These are phyloP conservation scores for Orientallactaga sibirica DNA, from an alignment of 2,797 vertebrate species.

Conservation along the genomic window DNA sequence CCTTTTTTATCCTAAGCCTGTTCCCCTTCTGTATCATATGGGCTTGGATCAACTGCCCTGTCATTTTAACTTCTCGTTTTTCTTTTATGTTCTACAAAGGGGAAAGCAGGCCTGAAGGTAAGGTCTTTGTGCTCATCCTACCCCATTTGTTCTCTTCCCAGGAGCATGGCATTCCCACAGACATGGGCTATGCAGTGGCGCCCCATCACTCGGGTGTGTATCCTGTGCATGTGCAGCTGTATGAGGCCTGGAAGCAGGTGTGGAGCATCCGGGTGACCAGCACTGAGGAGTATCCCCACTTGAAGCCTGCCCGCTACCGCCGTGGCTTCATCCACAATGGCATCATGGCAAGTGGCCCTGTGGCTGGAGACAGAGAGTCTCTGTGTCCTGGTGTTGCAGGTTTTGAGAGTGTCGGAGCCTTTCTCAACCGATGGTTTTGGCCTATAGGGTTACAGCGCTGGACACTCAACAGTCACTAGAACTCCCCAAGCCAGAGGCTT, in stretches of 20 bases:
- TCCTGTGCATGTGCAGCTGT: conserved; percentile 97
- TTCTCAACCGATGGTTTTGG: too few species aligned
- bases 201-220: conserved; percentile 99
- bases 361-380: background rate
- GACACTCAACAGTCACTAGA: too few species aligned
- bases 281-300: conserved; percentile 98
- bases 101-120: background rate
- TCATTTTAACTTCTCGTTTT: background rate
- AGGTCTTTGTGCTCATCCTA: background rate
- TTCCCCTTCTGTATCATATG: background rate
- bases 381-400: too few species aligned
- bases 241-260: conserved; percentile 98
- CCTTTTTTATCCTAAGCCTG: background rate
- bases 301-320: conserved; percentile 98
- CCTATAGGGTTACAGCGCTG: too few species aligned
- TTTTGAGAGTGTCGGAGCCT: too few species aligned
- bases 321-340: conserved; percentile 97
- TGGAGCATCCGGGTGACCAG: conserved; percentile 98
- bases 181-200: conserved; percentile 98
- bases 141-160: conserved; percentile 77
- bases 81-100: background rate
- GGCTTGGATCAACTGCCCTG: background rate
- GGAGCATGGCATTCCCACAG: conserved; percentile 98
- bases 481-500: too few species aligned
- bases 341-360: conserved; percentile 93